These are phyloP conservation scores for Campaea margaritaria DNA, from an alignment of 2,888 invertebrate species.

Conservation along the genomic window DNA sequence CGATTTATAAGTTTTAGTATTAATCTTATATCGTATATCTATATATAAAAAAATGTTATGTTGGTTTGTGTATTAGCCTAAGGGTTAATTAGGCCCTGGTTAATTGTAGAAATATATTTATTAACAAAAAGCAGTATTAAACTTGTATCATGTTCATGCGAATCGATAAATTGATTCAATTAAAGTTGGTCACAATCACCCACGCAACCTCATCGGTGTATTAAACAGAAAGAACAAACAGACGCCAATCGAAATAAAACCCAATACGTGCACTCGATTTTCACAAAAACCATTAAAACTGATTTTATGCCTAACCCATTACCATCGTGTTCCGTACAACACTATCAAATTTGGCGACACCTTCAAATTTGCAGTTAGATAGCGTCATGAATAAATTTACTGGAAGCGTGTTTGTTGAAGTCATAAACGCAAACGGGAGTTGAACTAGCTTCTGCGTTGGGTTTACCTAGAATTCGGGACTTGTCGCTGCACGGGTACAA, in stretches of 20 bases:
- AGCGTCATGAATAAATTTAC: conserved; percentile 47
- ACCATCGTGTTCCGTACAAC: conserved; percentile 21
- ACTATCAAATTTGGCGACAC: conserved; percentile 37
- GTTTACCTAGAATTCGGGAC: conserved; percentile 17
- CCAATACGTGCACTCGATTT: conserved; percentile 1
- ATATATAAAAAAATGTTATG: no score
- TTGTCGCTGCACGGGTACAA: conserved; percentile 3
- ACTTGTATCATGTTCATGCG: no score
- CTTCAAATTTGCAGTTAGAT: conserved; percentile 47
- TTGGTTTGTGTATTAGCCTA: no score
- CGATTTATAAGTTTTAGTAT: no score
- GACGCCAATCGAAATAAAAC: conserved; percentile 1
- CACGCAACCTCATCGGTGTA: background rate
- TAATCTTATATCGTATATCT: no score
- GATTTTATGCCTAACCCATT: conserved; percentile 24
- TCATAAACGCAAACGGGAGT: conserved; percentile 34
- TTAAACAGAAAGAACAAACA: background rate
- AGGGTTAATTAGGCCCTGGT: no score
- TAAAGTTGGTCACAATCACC: no score
- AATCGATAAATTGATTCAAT: no score
- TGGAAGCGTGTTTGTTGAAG: conserved; percentile 40
- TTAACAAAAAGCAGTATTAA: no score
- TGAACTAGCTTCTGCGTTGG: conserved; percentile 19
- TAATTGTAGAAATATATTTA: no score
- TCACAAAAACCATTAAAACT: conserved; percentile 26